Evolutionary conservation across 2,797 vertebrate species (phyloP), one percentile per base, ranked within the genome.

Genomic region (Kryptopterus vitreolus): DNA sequence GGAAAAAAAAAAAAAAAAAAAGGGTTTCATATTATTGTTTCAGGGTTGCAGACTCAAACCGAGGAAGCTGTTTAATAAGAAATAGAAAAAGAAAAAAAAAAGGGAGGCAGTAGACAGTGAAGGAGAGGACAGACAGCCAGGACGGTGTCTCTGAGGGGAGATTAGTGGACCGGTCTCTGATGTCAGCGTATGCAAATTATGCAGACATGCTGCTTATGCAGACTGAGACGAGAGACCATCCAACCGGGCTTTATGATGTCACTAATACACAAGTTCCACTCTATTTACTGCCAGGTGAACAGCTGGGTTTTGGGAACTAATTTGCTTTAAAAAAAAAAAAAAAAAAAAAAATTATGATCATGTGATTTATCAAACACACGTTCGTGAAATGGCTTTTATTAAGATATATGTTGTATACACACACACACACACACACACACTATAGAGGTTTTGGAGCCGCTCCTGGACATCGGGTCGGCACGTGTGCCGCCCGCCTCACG

Each of bases 121-220:
- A 18, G 75, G 61, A 29, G 43, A 72, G 75, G 61, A 29, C 31
- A 72, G 48, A 29, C 69, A 55, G 20, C 31, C 48, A 52, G 68
- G 18, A 50, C 0, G 16, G 18, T 7, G 9, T 22, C 74, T 85
- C 87, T 55, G 66, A 80, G 82, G 66, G 81, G 43, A 85, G 89
- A 91, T 92, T 90, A 92, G 65, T 82, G 83, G 80, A 86, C 81
- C 86, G 78, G 76, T 83, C 89, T 80, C 85, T 86, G 82, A 46
- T 79, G 81, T 3, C 13, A 69, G 66, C 75, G 87, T 85, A 90
- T 85, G 87, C 87, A 88, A 86, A 87, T 91, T 88, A 90, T 79
- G 88, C 85, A 88, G 89, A 91, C 31, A 76, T 84, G 50, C 13
- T 43, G 22, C 65, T 57, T n/a, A n/a, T n/a, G n/a, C n/a, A n/a